A percentile compares a stretch with the other conserved stretches of the same genome.
Conservation (phyloP, 2,888 invertebrate genomes). For the Myathropa florea region DNA sequence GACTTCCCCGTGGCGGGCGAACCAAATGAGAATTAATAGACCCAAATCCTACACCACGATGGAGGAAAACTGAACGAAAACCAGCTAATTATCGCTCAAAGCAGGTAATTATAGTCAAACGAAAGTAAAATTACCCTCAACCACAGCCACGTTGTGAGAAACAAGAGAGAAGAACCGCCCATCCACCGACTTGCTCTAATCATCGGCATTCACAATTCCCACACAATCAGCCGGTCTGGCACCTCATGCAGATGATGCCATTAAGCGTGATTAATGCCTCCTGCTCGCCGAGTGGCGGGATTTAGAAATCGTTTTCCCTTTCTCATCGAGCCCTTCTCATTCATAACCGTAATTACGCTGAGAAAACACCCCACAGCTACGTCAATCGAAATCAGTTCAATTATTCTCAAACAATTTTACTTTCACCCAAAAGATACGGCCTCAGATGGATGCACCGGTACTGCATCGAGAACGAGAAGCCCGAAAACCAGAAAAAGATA, state of each 20-base stretch:
- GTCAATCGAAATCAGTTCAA: conserved; percentile 62
- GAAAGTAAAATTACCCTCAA: too few relatives aligned
- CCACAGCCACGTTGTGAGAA: background rate
- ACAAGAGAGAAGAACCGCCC: background rate
- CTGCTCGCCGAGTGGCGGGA: background rate
- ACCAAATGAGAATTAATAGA: too few relatives aligned
- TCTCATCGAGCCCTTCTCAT: conserved; percentile 31
- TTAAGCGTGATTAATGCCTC: conserved; percentile 30
- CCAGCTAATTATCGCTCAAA: too few relatives aligned
- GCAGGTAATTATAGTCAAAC: too few relatives aligned
- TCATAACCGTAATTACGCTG: conserved; percentile 41
- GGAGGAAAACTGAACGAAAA: too few relatives aligned
- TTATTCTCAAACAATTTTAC: conserved; percentile 62
- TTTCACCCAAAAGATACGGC: conserved; percentile 46
- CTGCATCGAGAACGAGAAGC: background rate
- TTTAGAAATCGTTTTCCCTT: conserved; percentile 54
- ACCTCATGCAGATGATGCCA: conserved; percentile 17
- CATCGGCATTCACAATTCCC: background rate
- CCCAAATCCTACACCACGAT: too few relatives aligned
- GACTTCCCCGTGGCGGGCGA: too few relatives aligned
- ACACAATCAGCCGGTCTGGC: background rate
- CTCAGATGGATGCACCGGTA: conserved; percentile 19
- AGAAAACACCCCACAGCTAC: conserved; percentile 30
- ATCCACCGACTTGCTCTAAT: background rate
- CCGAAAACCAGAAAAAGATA: conserved; percentile 5